Percentiles rank a stretch among this genome's conserved stretches.
Conservation (phyloP, 1,140 invertebrate genomes). For the Platyscapa corneri region DNA sequence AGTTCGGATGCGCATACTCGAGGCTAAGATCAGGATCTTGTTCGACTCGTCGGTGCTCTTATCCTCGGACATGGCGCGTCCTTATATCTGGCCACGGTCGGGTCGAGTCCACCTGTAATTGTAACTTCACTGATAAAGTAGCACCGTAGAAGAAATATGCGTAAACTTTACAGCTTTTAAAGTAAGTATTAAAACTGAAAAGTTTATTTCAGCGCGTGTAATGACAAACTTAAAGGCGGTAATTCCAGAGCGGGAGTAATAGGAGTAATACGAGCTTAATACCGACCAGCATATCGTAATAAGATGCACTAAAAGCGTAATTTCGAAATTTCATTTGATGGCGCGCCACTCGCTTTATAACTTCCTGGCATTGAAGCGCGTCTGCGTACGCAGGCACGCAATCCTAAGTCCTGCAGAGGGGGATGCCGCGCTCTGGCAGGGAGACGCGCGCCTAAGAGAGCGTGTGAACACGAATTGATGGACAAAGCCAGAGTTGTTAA, state of each 20-base stretch:
- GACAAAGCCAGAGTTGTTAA: constrained; percentile 26
- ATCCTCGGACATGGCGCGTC: not conserved
- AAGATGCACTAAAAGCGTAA: constrained; percentile 7
- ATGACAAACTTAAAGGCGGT: not conserved
- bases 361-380: not conserved
- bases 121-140: not conserved
- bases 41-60: no score
- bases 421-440: no score
- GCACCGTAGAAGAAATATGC: not conserved
- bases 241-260: not conserved
- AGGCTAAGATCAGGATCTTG: no score
- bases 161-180: not conserved
- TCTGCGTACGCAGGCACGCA: not conserved
- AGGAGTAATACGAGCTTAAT: not conserved
- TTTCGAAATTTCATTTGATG: constrained; percentile 3
- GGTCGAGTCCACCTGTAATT: not conserved
- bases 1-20: no score
- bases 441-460: no score
- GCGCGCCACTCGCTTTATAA: not conserved
- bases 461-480: not conserved
- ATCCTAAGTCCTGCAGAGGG: not conserved
- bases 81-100: not conserved
- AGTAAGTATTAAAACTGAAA: not conserved
- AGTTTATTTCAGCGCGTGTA: not conserved
- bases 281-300: not conserved